phyloP scores from a whole-genome alignment of 2,797 vertebrate species.

The Micromesistius poutassou region DNA sequence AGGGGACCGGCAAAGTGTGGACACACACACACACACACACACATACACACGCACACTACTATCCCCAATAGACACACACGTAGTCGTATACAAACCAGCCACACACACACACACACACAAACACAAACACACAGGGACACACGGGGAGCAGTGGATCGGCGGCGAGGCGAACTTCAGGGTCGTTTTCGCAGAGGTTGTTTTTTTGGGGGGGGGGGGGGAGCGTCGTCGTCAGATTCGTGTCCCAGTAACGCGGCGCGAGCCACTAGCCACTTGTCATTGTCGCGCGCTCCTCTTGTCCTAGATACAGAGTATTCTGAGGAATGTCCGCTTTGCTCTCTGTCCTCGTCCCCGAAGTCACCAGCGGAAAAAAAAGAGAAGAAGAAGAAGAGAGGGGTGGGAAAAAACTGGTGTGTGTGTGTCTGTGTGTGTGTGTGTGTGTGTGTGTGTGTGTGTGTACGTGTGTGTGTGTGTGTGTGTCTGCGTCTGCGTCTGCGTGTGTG shows the following conservation, averaged over 20 bases:
- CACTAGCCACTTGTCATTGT: constrained; percentile 66
- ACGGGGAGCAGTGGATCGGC: constrained; percentile 41
- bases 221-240: constrained; percentile 62
- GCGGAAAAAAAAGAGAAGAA: neutral
- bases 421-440: neutral
- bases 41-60: too few species aligned
- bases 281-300: constrained; percentile 65
- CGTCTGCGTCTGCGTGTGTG: neutral
- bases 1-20: too few species aligned
- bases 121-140: neutral
- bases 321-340: constrained; percentile 60
- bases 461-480: constrained; percentile 9
- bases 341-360: constrained; percentile 60
- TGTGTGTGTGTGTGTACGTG: neutral
- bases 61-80: too few species aligned
- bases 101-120: neutral
- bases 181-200: constrained; percentile 53
- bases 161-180: constrained; percentile 42
- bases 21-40: too few species aligned
- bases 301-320: constrained; percentile 70
- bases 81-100: too few species aligned
- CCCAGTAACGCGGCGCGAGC: constrained; percentile 45
- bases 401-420: constrained; percentile 9
- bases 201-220: too few species aligned
- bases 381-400: constrained; percentile 29